Conservation (phyloP, 2,797 vertebrate species). For the Tapera naevia region DNA sequence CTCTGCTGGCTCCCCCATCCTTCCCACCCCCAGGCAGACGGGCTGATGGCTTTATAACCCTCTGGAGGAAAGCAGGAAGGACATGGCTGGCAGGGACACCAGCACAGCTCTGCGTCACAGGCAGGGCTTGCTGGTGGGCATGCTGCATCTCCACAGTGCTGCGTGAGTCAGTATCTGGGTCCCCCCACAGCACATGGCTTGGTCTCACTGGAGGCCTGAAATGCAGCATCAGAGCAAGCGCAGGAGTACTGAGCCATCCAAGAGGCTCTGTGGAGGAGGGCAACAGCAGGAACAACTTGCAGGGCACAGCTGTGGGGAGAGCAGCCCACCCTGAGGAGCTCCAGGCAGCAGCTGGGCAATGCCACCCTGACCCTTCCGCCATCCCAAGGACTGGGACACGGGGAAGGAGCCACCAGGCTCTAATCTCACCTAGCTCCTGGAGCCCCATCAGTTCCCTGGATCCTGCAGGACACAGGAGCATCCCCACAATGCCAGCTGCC, state of each 20-base stretch:
- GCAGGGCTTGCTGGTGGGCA: not conserved
- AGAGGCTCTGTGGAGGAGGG: not conserved
- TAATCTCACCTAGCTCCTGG: too few relatives aligned
- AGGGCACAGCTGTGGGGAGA: fast-evolving
- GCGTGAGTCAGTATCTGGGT: fast-evolving
- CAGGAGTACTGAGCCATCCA: fast-evolving
- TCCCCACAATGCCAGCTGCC: not conserved
- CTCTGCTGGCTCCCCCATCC: fast-evolving
- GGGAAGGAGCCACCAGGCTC: not conserved
- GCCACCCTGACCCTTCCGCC: not conserved
- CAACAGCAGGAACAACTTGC: fast-evolving
- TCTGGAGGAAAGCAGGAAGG: not conserved
- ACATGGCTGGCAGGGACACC: not conserved
- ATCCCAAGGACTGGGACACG: fast-evolving
- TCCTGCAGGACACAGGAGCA: not conserved
- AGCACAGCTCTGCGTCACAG: not conserved
- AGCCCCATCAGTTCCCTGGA: not conserved
- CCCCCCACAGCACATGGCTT: fast-evolving
- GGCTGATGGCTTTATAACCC: not conserved
- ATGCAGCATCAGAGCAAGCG: fast-evolving
- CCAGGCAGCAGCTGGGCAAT: fast-evolving
- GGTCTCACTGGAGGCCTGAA: not conserved
- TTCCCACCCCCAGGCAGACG: not conserved
- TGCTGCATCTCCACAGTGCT: too few relatives aligned
- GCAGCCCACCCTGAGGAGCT: not conserved